These are phyloP conservation scores for Neolamprologus sp. DNA, from an alignment of 2,113 vertebrate genomes.

Conservation along the genomic window DNA sequence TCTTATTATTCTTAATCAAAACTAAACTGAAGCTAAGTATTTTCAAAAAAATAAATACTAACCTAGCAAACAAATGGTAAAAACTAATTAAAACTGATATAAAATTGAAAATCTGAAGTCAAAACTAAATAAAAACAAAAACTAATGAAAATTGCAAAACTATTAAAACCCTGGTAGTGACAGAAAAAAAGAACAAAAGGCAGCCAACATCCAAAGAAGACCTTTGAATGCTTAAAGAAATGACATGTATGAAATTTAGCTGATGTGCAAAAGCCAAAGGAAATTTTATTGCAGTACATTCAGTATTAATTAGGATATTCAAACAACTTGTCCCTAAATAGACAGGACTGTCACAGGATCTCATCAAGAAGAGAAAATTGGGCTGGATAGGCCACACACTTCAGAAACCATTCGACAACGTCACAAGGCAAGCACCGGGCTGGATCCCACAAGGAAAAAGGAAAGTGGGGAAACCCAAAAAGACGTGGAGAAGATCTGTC, in stretches of 20 bases:
- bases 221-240: neutral
- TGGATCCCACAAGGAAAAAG: neutral
- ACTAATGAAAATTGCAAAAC: neutral
- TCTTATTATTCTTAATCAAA: neutral
- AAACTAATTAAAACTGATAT: neutral
- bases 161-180: neutral
- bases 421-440: neutral
- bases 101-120: too few species aligned
- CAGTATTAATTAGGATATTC: neutral
- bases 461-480: neutral
- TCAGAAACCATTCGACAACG: neutral
- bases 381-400: neutral
- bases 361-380: neutral
- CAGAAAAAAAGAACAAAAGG: neutral
- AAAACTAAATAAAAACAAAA: too few species aligned
- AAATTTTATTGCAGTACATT: neutral
- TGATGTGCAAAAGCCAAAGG: neutral
- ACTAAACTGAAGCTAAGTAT: neutral
- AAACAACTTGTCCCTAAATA: neutral
- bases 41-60: neutral
- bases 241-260: neutral
- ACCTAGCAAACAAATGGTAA: neutral
- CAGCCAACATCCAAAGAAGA: neutral
- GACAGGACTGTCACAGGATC: neutral
- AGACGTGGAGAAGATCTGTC: neutral